A percentile compares a stretch with the other conserved stretches of the same genome.
These are phyloP conservation scores for Cheilosia variabilis DNA, from an alignment of 2,888 invertebrate species.

Conservation along the genomic window DNA sequence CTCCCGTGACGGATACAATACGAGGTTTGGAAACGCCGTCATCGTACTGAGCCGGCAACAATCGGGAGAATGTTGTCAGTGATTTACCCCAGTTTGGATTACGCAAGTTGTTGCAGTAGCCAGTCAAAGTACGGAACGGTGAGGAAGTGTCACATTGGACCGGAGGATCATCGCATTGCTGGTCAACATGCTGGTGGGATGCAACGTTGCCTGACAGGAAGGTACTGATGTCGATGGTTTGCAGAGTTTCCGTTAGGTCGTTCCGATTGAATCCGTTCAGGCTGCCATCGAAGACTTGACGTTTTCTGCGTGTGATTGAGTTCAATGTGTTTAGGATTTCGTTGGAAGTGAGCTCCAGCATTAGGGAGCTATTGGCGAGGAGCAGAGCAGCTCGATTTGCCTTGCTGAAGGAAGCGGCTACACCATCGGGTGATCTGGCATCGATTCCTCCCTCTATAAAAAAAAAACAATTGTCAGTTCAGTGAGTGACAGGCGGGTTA, in stretches of 20 bases:
- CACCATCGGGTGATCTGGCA: constrained; percentile 93
- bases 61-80: constrained; percentile 92
- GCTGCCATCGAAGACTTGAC: constrained; percentile 89
- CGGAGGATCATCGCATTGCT: constrained; percentile 87
- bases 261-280: constrained; percentile 85
- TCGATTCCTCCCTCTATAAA: constrained; percentile 90
- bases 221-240: constrained; percentile 90
- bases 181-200: constrained; percentile 64
- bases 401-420: constrained; percentile 95
- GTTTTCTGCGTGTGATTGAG: constrained; percentile 86
- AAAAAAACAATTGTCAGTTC: neutral
- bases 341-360: constrained; percentile 94
- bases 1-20: constrained; percentile 89
- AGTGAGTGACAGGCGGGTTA: neutral
- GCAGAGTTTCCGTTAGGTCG: constrained; percentile 90
- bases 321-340: constrained; percentile 89
- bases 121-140: constrained; percentile 89
- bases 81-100: constrained; percentile 93
- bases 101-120: constrained; percentile 94
- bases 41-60: constrained; percentile 94
- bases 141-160: constrained; percentile 89
- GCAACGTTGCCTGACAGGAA: constrained; percentile 85
- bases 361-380: constrained; percentile 93
- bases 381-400: constrained; percentile 93
- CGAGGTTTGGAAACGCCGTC: constrained; percentile 94